A percentile compares a stretch with the other conserved stretches of the same genome.
Evolutionary conservation across 2,797 vertebrate species (phyloP).

Genomic region (Lithobates sylvaticus): DNA sequence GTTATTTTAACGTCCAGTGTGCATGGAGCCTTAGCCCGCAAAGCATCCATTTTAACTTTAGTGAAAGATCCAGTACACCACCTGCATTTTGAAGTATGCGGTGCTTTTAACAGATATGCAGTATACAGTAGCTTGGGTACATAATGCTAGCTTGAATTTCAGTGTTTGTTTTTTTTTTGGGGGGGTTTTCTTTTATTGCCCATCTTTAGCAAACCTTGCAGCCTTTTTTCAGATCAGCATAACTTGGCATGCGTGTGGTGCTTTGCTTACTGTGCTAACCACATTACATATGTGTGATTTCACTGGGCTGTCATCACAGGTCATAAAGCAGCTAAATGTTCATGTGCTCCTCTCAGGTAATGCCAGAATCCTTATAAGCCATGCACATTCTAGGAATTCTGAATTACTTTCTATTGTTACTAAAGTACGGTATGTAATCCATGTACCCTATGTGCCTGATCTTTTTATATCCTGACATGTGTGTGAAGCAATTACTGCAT

Average conservation of each 20-base stretch:
- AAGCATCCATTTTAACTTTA: too few relatives aligned
- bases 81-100: too few relatives aligned
- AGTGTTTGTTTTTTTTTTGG: too few relatives aligned
- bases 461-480: background rate
- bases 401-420: constrained; percentile 5
- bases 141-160: too few relatives aligned
- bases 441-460: background rate
- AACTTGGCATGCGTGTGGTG: constrained; percentile 12
- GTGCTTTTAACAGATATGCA: too few relatives aligned
- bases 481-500: background rate
- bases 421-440: background rate
- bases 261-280: constrained; percentile 36
- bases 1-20: too few relatives aligned
- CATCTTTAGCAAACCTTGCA: too few relatives aligned
- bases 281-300: constrained; percentile 37
- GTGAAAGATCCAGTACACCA: too few relatives aligned
- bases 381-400: background rate
- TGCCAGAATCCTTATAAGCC: background rate
- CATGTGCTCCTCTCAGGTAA: constrained; percentile 39
- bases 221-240: background rate
- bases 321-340: constrained; percentile 6
- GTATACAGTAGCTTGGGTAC: too few relatives aligned
- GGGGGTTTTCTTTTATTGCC: too few relatives aligned
- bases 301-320: constrained; percentile 32
- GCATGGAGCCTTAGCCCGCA: too few relatives aligned